Evolutionary conservation across 2,113 vertebrate species (phyloP), one percentile per base, ranked within the genome.

Genomic region (Callithrix jacchus): DNA sequence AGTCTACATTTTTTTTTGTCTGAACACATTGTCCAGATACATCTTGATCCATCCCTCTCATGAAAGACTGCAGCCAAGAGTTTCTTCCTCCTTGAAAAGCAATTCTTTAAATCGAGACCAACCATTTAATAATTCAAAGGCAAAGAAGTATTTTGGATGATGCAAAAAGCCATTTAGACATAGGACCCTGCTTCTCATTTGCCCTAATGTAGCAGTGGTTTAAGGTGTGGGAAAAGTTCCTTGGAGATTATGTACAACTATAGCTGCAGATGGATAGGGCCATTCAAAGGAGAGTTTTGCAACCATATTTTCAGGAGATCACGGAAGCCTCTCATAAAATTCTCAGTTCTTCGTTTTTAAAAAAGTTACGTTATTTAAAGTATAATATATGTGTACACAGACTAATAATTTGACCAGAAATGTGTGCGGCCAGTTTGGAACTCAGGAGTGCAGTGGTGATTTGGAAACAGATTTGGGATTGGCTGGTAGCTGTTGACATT

Each of bases 61-160:
- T 7, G 88, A 89, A 81, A 58, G 42, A 95, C 77, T 37, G 76
- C 10, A 8, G 95, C 92, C 97, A 96, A 96, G 87, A 85, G 6
- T 42, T 77, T 56, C 70, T 96, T 83, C 76, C 71, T 94, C 87
- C 58, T n/a, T 47, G 32, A 86, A 93, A 94, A 96, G 61, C 68
- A 93, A 45, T 88, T 97, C 95, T 81, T 64, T 95, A 89, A 97
- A 95, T 95, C 91, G 95, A 95, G 94, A 73, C 47, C 49, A 95
- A 94, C 40, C 58, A 76, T 68, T 92, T 77, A 94, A 97, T 89
- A 88, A 89, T 77, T 96, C 66, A 37, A 87, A 93, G 79, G 76
- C 70, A 91, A 95, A 68, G 42, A 81, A 61, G 37, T 42, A 71
- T 83, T 92, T 79, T 77, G 71, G 47, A 86, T 80, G 37, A 52